Percentiles rank a stretch among this genome's conserved stretches.
phyloP scores from a whole-genome alignment of 2,888 invertebrate genomes.

The Philopedon plagiatum region DNA sequence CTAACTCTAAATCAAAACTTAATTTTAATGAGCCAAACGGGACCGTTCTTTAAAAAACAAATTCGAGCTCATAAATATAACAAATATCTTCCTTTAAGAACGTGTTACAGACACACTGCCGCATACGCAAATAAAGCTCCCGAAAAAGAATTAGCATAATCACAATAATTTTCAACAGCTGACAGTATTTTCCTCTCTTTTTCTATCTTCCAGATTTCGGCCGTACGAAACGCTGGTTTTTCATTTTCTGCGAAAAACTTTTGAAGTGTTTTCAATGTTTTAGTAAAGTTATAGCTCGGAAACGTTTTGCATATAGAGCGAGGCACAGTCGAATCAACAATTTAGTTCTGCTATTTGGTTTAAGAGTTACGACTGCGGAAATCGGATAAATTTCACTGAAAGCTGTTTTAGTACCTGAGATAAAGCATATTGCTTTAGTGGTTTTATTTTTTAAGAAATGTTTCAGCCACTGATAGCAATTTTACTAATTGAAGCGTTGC shows the following conservation, averaged over 20 bases:
- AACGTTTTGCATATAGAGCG: conserved; percentile 69
- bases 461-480: neutral
- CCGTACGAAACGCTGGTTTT: conserved; percentile 20
- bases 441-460: neutral
- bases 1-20: no score
- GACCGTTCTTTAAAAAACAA: neutral
- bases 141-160: conserved; percentile 75
- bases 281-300: conserved; percentile 68
- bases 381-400: conserved; percentile 42
- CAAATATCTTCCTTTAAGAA: conserved; percentile 52
- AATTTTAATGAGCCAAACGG: neutral
- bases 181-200: conserved; percentile 74
- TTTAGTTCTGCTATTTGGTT: conserved; percentile 42
- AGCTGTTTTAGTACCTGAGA: conserved; percentile 41
- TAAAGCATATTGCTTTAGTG: conserved; percentile 35
- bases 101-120: conserved; percentile 53
- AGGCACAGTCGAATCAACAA: conserved; percentile 51
- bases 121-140: conserved; percentile 53
- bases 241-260: conserved; percentile 64
- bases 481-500: no score
- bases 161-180: conserved; percentile 76
- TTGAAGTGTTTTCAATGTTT: conserved; percentile 69
- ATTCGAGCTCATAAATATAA: conserved; percentile 39
- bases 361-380: conserved; percentile 46
- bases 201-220: conserved; percentile 14